Evolutionary conservation across 1,140 invertebrate species (phyloP).

Genomic region (Phenacoccus solenopsis): DNA sequence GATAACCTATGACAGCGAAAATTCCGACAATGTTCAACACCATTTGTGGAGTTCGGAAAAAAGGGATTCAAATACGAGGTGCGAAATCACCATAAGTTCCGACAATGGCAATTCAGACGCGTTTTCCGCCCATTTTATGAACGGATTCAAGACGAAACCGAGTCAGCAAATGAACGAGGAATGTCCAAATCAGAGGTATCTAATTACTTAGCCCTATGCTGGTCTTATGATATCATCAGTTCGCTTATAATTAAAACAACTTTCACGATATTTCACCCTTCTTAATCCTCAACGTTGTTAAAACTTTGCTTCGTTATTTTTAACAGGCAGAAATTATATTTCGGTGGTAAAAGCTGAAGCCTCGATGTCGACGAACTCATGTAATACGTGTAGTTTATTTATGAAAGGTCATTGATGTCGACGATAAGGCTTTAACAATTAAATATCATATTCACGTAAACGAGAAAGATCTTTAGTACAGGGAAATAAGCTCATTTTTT

Average conservation of each 20-base stretch:
- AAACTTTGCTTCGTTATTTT: neutral
- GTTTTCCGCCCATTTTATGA: neutral
- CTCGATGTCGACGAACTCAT: neutral
- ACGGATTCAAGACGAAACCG: neutral
- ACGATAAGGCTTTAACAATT: too few species aligned
- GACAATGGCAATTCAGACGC: neutral
- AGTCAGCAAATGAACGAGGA: constrained; percentile 1
- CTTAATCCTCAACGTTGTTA: neutral
- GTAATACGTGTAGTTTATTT: neutral
- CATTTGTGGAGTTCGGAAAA: neutral
- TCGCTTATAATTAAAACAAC: neutral
- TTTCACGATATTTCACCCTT: neutral
- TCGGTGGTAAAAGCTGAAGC: neutral
- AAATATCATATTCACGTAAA: too few species aligned
- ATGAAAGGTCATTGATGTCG: neutral
- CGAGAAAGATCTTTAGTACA: too few species aligned
- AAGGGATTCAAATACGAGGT: neutral
- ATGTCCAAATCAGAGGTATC: neutral
- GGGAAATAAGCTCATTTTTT: too few species aligned
- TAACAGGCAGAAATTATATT: too few species aligned
- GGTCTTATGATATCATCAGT: neutral
- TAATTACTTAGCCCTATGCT: neutral
- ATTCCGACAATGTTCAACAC: neutral
- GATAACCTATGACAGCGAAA: neutral
- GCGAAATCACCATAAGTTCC: neutral